Evolutionary conservation across 2,888 invertebrate species (phyloP), one percentile per base, ranked within the genome.

Genomic region (Autographa pulchrina): DNA sequence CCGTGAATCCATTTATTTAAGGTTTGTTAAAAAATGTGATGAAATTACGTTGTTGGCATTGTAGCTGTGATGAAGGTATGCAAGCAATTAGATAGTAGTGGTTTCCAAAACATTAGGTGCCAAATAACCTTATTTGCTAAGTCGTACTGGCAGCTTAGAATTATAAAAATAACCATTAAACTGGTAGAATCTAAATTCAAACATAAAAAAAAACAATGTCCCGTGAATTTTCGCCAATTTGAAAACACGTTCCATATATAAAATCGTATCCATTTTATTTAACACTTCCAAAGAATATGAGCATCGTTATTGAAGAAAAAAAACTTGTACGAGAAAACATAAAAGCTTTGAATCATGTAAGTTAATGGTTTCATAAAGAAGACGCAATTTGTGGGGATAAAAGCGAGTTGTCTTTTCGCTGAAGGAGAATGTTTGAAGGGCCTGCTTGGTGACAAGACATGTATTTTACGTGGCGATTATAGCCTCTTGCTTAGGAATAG

Each of bases 281-380:
- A 81, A 77, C 77, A 75, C 69, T 71, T 62, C 11, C 41, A 72
- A 75, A 72, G 63, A 70, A 78, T 75, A 74, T 70, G 72, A 76
- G 68, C 69, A 62, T 72, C 73, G 72, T 81, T 78, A 80, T 56
- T 65, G 43, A 75, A 74, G 78, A 77, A 80, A 78, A 77, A 25
- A 80, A 80, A 74, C 5, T 71, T 75, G 72, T 78, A 70, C 73
- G 75, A 60, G 62, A 68, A 79, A 85, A 86, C 80, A 83, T 87
- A 85, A 90, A 88, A 88, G 89, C 89, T 85, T 88, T 87, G 86
- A 86, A 84, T 86, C 84, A 86, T 85, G 86, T 82, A 73, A 86
- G 80, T 82, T 90, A 90, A 90, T 87, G 88, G 85, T 85, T 85
- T 84, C 83, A 76, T 83, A 84, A 87, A 85, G 79, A 84, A 81